phyloP scores from a whole-genome alignment of 2,888 invertebrate genomes.

The Cactoblastis cactorum region DNA sequence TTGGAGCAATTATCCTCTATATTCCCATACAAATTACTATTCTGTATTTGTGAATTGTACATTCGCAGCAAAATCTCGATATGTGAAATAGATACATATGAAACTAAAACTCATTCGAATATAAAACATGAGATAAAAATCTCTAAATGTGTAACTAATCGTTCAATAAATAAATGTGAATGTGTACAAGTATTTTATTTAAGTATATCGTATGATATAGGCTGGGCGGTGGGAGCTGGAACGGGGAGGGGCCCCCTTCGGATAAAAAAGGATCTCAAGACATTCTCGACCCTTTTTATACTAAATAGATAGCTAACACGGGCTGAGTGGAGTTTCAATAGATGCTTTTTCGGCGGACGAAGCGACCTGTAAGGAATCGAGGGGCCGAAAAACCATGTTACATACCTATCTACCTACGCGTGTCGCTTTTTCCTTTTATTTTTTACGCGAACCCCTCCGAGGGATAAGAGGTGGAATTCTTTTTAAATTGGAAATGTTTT shows the following conservation, averaged over 20 bases:
- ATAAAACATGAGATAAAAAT: no score
- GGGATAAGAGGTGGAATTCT: conserved; percentile 76
- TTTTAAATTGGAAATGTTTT: conserved; percentile 80
- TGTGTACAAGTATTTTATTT: background rate
- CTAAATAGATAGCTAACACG: conserved; percentile 80
- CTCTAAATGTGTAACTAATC: background rate
- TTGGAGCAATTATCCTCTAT: no score
- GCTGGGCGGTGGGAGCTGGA: conserved; percentile 26
- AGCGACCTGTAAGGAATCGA: conserved; percentile 75
- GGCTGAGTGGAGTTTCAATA: conserved; percentile 79
- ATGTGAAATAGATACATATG: no score
- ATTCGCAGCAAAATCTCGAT: no score
- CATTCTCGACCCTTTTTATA: conserved; percentile 78
- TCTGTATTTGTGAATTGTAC: no score
- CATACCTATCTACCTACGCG: conserved; percentile 47
- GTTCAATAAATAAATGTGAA: background rate
- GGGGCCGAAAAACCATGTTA: conserved; percentile 56
- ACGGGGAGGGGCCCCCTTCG: conserved; percentile 50
- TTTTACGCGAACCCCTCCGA: conserved; percentile 74
- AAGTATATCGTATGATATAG: conserved; percentile 14
- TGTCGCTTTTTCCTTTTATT: conserved; percentile 76
- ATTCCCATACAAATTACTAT: no score
- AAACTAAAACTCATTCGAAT: no score
- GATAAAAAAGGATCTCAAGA: conserved; percentile 75
- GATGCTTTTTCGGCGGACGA: conserved; percentile 76